Percentiles rank a stretch among this genome's conserved stretches.
phyloP scores from a whole-genome alignment of 2,797 vertebrate genomes.

The Cirrhinus mrigala region DNA sequence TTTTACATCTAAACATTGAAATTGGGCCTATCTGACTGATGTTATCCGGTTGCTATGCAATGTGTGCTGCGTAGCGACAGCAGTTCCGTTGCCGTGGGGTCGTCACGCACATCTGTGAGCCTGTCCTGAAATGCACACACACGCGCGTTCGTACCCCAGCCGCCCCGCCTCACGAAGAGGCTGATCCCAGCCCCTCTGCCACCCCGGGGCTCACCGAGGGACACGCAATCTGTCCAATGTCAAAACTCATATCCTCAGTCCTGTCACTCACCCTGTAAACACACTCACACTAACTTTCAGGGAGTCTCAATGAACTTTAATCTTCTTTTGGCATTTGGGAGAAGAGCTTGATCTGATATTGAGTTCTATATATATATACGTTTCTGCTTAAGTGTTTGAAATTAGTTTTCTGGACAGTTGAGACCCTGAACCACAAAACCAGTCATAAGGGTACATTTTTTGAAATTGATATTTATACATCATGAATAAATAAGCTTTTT shows the following conservation, averaged over 20 bases:
- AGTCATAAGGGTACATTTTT: no score
- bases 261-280: slow-evolving; percentile 50
- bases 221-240: slow-evolving; percentile 64
- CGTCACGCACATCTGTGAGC: slow-evolving; percentile 60
- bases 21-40: slow-evolving; percentile 34
- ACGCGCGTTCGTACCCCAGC: slow-evolving; percentile 33
- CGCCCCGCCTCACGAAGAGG: slow-evolving; percentile 45
- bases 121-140: slow-evolving; percentile 56
- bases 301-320: slow-evolving; percentile 26
- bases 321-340: slow-evolving; percentile 4
- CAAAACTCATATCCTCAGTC: slow-evolving; percentile 56
- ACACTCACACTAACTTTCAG: slow-evolving; percentile 22
- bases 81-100: slow-evolving; percentile 72
- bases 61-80: slow-evolving; percentile 78
- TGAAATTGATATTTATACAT: no score
- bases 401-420: background rate
- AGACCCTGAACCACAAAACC: no score
- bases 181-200: slow-evolving; percentile 47
- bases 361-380: background rate
- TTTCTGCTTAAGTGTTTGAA: background rate
- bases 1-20: slow-evolving; percentile 45
- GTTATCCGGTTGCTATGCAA: slow-evolving; percentile 72
- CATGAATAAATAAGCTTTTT: no score
- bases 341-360: background rate
- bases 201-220: slow-evolving; percentile 50